Conservation (phyloP, 2,797 vertebrate species). For the Pogonophryne albipinna region DNA sequence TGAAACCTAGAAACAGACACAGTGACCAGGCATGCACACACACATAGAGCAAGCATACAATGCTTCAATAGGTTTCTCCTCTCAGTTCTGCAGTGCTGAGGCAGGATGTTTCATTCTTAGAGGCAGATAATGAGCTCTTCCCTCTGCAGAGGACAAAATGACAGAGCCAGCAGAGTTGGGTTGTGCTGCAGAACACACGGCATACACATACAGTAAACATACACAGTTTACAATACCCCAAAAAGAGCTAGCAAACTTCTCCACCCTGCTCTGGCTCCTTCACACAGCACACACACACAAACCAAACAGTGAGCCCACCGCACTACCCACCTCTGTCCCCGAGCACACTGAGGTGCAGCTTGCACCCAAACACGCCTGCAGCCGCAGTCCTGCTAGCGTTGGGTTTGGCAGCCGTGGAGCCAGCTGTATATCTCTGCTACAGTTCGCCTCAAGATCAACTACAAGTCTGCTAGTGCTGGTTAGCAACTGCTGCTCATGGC, state of each 20-base stretch:
- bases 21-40: not conserved
- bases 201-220: constrained; percentile 12
- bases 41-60: constrained; percentile 5
- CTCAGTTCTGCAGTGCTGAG: constrained; percentile 51
- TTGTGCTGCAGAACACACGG: constrained; percentile 36
- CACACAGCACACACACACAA: constrained; percentile 20
- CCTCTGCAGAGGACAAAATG: constrained; percentile 63
- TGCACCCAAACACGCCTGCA: constrained; percentile 28
- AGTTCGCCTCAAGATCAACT: constrained; percentile 74
- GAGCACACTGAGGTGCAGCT: constrained; percentile 32
- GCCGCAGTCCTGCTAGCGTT: constrained; percentile 14
- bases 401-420: constrained; percentile 54
- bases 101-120: constrained; percentile 52
- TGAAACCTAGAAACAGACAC: constrained; percentile 7
- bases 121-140: constrained; percentile 67
- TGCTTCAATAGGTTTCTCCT: constrained; percentile 37
- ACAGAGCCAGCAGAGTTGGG: constrained; percentile 57
- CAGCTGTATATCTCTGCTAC: constrained; percentile 53
- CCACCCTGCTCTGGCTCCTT: constrained; percentile 23
- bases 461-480: constrained; percentile 62
- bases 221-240: constrained; percentile 23
- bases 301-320: constrained; percentile 46
- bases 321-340: constrained; percentile 79
- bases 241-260: constrained; percentile 41
- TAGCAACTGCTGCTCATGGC: constrained; percentile 63